A percentile compares a stretch with the other conserved stretches of the same genome.
phyloP scores from a whole-genome alignment of 2,888 invertebrate genomes.

The Nudaria mundana region DNA sequence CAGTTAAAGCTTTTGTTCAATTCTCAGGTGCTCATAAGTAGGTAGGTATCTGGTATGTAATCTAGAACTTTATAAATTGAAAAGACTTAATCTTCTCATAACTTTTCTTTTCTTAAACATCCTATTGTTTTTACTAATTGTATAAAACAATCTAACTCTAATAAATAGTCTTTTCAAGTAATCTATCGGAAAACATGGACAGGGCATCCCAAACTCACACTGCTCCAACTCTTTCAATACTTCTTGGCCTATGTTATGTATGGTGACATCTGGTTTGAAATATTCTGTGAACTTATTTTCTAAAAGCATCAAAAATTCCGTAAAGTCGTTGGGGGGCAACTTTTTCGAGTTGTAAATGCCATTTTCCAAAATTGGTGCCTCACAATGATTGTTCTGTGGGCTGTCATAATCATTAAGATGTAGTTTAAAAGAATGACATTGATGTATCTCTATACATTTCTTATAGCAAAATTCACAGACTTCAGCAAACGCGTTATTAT shows the following conservation, averaged over 20 bases:
- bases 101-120: slow-evolving; percentile 14
- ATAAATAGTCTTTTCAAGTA: slow-evolving; percentile 27
- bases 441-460: slow-evolving; percentile 21
- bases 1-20: too few relatives aligned
- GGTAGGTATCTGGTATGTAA: too few relatives aligned
- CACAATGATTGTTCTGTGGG: neutral
- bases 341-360: slow-evolving; percentile 10
- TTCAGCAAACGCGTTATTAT: slow-evolving; percentile 21
- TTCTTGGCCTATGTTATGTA: slow-evolving; percentile 22
- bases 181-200: slow-evolving; percentile 27
- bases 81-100: slow-evolving; percentile 9
- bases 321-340: slow-evolving; percentile 18
- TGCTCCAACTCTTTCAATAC: slow-evolving; percentile 16
- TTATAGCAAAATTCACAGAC: slow-evolving; percentile 24
- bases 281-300: slow-evolving; percentile 24
- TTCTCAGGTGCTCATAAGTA: too few relatives aligned
- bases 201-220: slow-evolving; percentile 22
- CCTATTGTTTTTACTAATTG: slow-evolving; percentile 25
- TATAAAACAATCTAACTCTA: slow-evolving; percentile 27
- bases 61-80: slow-evolving; percentile 18
- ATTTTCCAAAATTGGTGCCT: neutral
- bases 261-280: slow-evolving; percentile 11
- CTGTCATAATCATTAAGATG: slow-evolving; percentile 3
- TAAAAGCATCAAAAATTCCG: slow-evolving; percentile 19
- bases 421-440: slow-evolving; percentile 18